Conservation (phyloP, 2,888 invertebrate genomes). For the Trisateles emortualis region DNA sequence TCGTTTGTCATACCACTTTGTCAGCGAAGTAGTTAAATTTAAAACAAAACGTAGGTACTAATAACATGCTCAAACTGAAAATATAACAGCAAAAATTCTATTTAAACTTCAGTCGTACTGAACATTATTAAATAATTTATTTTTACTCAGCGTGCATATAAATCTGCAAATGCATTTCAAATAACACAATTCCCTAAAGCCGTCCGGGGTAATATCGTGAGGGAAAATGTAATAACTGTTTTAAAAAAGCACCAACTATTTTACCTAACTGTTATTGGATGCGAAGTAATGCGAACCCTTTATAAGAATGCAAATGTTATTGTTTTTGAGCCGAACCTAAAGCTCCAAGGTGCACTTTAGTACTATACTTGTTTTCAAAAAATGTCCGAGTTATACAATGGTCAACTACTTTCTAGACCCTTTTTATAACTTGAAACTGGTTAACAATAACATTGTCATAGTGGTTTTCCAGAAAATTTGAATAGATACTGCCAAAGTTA, state of each 20-base stretch:
- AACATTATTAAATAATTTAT: constrained; percentile 10
- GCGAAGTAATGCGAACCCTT: constrained; percentile 54
- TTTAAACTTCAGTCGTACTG: not conserved
- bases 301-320: constrained; percentile 72
- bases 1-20: too few species aligned
- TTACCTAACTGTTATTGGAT: constrained; percentile 57
- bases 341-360: constrained; percentile 62
- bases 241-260: constrained; percentile 36
- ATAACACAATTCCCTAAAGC: constrained; percentile 10
- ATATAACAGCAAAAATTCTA: too few species aligned
- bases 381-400: constrained; percentile 35
- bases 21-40: too few species aligned
- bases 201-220: constrained; percentile 17
- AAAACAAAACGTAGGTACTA: too few species aligned
- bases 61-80: not conserved
- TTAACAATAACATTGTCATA: constrained; percentile 16
- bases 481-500: not conserved
- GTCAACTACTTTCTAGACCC: constrained; percentile 25
- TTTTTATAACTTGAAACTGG: constrained; percentile 16
- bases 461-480: constrained; percentile 11
- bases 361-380: constrained; percentile 45
- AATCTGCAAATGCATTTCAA: constrained; percentile 14
- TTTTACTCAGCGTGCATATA: not conserved
- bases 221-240: constrained; percentile 22
- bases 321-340: constrained; percentile 54